Evolutionary conservation across 1,140 invertebrate species (phyloP).

Genomic region (Tetramorium alpestre): DNA sequence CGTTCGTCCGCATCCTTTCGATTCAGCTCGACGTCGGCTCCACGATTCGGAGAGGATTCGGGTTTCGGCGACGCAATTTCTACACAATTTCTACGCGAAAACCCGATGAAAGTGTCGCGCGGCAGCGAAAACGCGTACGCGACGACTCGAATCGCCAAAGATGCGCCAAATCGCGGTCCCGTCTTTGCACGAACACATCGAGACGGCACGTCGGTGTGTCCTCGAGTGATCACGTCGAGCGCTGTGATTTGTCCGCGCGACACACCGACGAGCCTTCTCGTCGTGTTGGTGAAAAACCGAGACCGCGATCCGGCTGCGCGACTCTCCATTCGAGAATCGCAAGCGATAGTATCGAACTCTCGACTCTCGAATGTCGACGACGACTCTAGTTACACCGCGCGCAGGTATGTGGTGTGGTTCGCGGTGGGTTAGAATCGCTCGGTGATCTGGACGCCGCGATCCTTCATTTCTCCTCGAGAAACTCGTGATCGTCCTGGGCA

Average conservation of each 20-base stretch:
- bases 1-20: too few species aligned
- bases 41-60: neutral
- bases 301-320: too few species aligned
- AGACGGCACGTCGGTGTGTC: too few species aligned
- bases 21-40: neutral
- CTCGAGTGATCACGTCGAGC: too few species aligned
- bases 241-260: too few species aligned
- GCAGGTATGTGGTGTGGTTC: neutral
- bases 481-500: neutral
- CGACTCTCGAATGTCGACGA: neutral
- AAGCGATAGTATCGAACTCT: constrained; percentile 40
- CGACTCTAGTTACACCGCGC: too few species aligned
- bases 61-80: neutral
- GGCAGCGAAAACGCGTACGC: neutral
- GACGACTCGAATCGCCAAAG: too few species aligned
- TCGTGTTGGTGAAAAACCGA: too few species aligned
- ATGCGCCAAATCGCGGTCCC: too few species aligned
- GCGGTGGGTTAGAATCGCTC: neutral
- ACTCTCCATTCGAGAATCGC: constrained; percentile 12
- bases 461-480: neutral
- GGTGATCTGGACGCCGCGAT: neutral
- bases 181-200: too few species aligned
- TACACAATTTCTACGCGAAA: neutral
- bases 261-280: too few species aligned
- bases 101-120: neutral